These are phyloP conservation scores for Stegophylla sp. DNA, from an alignment of 2,888 invertebrate species.

Conservation along the genomic window DNA sequence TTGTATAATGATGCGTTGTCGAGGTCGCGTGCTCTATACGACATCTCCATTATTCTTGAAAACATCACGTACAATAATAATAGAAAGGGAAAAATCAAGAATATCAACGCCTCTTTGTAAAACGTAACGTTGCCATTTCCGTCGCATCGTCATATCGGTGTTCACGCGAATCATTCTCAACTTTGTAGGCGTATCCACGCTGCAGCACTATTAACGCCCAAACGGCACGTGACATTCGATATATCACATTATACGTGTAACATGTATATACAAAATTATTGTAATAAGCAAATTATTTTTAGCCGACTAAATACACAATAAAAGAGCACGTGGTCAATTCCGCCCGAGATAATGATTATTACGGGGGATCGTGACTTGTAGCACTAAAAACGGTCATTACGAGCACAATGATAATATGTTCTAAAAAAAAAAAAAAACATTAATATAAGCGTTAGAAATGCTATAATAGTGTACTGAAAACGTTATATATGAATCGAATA, in stretches of 20 bases:
- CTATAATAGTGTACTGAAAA: not conserved
- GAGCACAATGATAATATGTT: too few species aligned
- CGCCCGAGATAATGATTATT: slow-evolving; percentile 7
- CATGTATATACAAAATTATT: not conserved
- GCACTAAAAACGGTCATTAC: too few species aligned
- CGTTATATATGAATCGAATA: not conserved
- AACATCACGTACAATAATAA: slow-evolving; percentile 49
- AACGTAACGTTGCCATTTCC: slow-evolving; percentile 40
- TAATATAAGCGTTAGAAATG: too few species aligned
- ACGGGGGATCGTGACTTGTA: too few species aligned
- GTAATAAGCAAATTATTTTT: slow-evolving; percentile 33
- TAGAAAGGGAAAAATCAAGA: slow-evolving; percentile 34
- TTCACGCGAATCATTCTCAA: slow-evolving; percentile 31
- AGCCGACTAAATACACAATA: slow-evolving; percentile 12
- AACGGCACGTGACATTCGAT: slow-evolving; percentile 49
- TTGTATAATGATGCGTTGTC: slow-evolving; percentile 57
- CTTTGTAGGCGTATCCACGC: slow-evolving; percentile 29
- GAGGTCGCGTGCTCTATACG: slow-evolving; percentile 54
- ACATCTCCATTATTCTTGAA: slow-evolving; percentile 57
- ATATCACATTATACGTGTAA: slow-evolving; percentile 7
- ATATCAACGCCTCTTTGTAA: slow-evolving; percentile 41
- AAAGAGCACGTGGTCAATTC: not conserved
- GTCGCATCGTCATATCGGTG: slow-evolving; percentile 40
- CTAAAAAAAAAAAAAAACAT: too few species aligned
- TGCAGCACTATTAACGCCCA: slow-evolving; percentile 46